Conservation (phyloP, 2,888 invertebrate genomes). For the Spilosoma lubricipeda region DNA sequence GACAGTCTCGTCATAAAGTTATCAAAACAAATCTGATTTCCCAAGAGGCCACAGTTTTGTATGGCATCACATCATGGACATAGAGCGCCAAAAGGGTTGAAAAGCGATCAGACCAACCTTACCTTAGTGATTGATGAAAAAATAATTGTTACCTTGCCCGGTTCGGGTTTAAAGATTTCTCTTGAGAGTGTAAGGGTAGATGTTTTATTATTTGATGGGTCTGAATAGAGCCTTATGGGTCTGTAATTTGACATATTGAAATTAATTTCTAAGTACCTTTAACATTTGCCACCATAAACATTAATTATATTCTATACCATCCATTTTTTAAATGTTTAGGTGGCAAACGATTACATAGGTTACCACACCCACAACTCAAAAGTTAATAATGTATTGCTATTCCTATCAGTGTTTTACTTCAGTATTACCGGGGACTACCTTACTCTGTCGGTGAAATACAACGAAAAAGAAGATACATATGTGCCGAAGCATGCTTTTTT, state of each 20-base stretch:
- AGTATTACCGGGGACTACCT: too few species aligned
- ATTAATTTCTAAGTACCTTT: neutral
- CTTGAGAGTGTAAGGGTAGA: neutral
- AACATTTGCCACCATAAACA: neutral
- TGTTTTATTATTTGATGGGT: neutral
- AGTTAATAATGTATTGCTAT: too few species aligned
- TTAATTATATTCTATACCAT: neutral
- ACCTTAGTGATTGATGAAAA: constrained; percentile 20
- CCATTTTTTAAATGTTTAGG: neutral
- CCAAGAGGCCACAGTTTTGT: constrained; percentile 5
- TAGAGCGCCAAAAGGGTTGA: neutral
- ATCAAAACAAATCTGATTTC: constrained; percentile 7
- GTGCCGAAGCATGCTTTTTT: too few species aligned
- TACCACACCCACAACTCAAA: too few species aligned
- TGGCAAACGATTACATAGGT: too few species aligned
- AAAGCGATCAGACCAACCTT: constrained; percentile 12
- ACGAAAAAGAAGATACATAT: too few species aligned
- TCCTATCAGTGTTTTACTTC: too few species aligned
- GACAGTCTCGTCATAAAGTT: neutral
- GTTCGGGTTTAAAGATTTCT: neutral
- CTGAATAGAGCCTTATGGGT: neutral
- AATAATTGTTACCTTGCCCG: constrained; percentile 15
- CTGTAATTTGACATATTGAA: neutral
- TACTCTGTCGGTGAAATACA: too few species aligned
- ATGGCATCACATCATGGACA: constrained; percentile 1